phyloP scores from a whole-genome alignment of 92 coral and sea anemone genomes.

The Epizoanthus scotinus region DNA sequence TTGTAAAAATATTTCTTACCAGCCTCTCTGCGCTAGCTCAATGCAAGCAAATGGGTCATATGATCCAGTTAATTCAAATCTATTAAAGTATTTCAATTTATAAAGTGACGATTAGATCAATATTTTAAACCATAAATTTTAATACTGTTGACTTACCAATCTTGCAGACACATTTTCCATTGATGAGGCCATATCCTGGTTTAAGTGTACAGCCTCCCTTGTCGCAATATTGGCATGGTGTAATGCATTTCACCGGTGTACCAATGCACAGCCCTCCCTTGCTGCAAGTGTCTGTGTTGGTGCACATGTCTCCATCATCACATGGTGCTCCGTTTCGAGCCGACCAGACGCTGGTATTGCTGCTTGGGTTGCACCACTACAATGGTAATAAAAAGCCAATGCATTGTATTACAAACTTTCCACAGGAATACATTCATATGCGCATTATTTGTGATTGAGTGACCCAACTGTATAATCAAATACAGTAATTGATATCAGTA shows the following conservation, averaged over 20 bases:
- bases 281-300: constrained; percentile 86
- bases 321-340: constrained; percentile 71
- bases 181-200: constrained; percentile 74
- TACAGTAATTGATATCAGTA: no score
- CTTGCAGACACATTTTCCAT: constrained; percentile 78
- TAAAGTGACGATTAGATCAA: no score
- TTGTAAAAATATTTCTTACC: no score
- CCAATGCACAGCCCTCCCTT: constrained; percentile 72
- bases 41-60: no score
- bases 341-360: constrained; percentile 69
- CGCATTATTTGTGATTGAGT: neutral
- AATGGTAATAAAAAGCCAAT: neutral
- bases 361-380: constrained; percentile 73
- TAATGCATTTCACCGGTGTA: constrained; percentile 69
- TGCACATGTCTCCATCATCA: constrained; percentile 75
- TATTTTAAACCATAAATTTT: no score
- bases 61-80: neutral
- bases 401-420: neutral
- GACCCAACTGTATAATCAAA: neutral
- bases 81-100: neutral
- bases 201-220: constrained; percentile 71
- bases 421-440: neutral
- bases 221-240: constrained; percentile 78
- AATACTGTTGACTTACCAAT: constrained; percentile 57
- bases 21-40: no score